Evolutionary conservation across 37 sponge, comb jelly and placozoan genomes (phyloP).

Genomic region (Haliclona indistincta): DNA sequence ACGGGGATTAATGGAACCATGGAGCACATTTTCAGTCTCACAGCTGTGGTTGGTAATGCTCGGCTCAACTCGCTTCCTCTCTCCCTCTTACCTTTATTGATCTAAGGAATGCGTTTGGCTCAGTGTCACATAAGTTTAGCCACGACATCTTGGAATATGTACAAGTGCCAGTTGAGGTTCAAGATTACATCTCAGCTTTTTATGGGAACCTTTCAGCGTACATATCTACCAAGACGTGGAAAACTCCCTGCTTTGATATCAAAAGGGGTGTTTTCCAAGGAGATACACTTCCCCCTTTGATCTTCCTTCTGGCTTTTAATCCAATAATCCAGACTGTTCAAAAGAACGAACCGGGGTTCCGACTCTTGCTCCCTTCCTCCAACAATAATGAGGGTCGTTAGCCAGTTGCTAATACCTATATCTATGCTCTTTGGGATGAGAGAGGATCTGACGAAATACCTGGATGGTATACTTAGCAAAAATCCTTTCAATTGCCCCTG

Average conservation of each 20-base stretch:
- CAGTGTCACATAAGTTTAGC: not conserved
- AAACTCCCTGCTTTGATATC: slow-evolving; percentile 2
- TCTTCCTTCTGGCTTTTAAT: not conserved
- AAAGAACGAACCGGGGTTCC: not conserved
- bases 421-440: too few species aligned
- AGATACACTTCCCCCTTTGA: slow-evolving; percentile 9
- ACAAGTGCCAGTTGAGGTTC: not conserved
- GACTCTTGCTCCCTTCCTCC: not conserved
- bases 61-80: too few species aligned
- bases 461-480: slow-evolving; percentile 22
- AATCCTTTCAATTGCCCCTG: too few species aligned
- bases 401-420: too few species aligned
- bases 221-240: not conserved
- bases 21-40: too few species aligned
- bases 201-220: not conserved
- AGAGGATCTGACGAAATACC: too few species aligned
- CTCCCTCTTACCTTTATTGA: too few species aligned
- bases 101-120: slow-evolving; percentile 35
- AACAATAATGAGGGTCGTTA: not conserved
- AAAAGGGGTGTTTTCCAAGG: not conserved
- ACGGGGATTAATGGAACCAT: too few species aligned
- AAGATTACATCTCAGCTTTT: not conserved
- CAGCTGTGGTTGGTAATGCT: too few species aligned
- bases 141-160: not conserved
- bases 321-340: not conserved